These are phyloP conservation scores for Alethe castanea DNA, from an alignment of 2,113 vertebrate genomes.

Conservation along the genomic window DNA sequence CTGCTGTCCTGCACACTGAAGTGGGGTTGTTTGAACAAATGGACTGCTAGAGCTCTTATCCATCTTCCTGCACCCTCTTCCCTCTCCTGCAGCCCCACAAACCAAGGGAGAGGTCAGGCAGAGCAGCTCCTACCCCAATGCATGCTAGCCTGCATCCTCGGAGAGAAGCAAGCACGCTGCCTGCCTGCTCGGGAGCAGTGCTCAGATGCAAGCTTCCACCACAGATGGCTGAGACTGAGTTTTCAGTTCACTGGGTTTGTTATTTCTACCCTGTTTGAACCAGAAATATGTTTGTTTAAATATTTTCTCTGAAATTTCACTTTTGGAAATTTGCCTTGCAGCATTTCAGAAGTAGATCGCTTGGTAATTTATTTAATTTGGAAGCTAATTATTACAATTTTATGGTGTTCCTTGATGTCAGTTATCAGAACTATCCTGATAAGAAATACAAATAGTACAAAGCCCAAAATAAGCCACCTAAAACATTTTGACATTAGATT, in stretches of 20 bases:
- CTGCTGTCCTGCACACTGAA: accelerated
- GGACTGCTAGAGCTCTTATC: not conserved
- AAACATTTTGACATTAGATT: not conserved
- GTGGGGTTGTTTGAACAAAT: not conserved
- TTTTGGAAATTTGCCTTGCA: constrained; percentile 48
- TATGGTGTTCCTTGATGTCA: not conserved
- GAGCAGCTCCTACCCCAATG: not conserved
- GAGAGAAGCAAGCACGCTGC: accelerated
- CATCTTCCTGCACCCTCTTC: not conserved
- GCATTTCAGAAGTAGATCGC: not conserved
- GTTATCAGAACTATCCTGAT: not conserved
- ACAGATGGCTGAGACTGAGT: constrained; percentile 33
- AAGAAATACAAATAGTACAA: not conserved
- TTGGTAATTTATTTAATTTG: constrained; percentile 22
- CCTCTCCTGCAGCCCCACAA: not conserved
- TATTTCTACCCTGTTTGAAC: constrained; percentile 44
- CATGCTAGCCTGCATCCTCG: not conserved
- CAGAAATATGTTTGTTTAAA: constrained; percentile 59
- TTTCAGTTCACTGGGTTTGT: constrained; percentile 15
- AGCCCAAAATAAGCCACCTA: not conserved
- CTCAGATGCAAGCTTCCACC: not conserved
- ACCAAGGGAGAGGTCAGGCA: not conserved
- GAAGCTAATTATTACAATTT: constrained; percentile 26
- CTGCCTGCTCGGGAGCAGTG: not conserved
- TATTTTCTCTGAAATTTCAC: constrained; percentile 44